Base-by-base conservation (phyloP, 1,140 invertebrate genomes). In the Ladona fulva region DNA sequence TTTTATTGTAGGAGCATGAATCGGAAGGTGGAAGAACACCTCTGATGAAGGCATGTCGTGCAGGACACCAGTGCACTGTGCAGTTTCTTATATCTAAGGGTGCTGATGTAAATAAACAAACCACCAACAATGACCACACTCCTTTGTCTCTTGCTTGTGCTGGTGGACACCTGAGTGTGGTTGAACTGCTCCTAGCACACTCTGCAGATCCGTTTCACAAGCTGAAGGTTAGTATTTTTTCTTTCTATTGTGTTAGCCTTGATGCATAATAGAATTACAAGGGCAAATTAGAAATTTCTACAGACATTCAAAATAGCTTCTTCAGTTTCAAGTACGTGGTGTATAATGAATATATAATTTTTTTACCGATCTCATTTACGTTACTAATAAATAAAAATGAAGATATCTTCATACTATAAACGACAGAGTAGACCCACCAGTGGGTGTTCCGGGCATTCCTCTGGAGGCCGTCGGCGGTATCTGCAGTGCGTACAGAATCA, bases 1-100 rank as follows among this genome's bases (percentile, higher is more conserved):
- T 76, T 81, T 76, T 25, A 76, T 81, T 83, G 79, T 81, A 91
- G 89, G 95, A 97, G 86, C 95, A 97, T 83, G 93, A 95, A 86
- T 95, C 93, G n/a, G 95, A 96, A 88, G 96, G 94, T 81, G 96
- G 93, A 52, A 89, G 94, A 85, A 99, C 97, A 42, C 97, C 98
- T 37, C 86, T 99, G 79, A 99, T 99, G 98, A 95, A 99, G 86
- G 97, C 98, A n/a, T 96, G 96, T 80, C 92, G 98, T 83, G 97
- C 97, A 76, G 97, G 97, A n/a, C 97, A 99, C 86, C 87, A 97
- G n/a, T 96, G 95, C 84, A 98, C 97, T 75, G 98, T 99, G 75
- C 95, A 98, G 87, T 96, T 99, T 85, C 90, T 99, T 75, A 92
- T 99, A 78, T 92, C 93, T 66, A 95, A 96, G 87, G 93, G 94